phyloP scores from a whole-genome alignment of 2,113 vertebrate species.

The human region GRCh38 chr13:25619501-25620000 shows the following conservation, averaged over 20 bases:
- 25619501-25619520: not conserved
- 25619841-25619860: not conserved
- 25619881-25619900: not conserved
- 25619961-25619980: not conserved
- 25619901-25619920: not conserved
- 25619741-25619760: not conserved
- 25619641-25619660: not conserved
- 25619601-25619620: not conserved
- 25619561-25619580: not conserved
- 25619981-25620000: not conserved
- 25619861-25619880: not conserved
- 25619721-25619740: not conserved
- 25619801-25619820: not conserved
- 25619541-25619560: not conserved
- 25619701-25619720: not conserved
- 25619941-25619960: not conserved
- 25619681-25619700: not conserved
- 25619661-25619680: not conserved
- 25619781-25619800: not conserved
- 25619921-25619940: not conserved
- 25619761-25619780: not conserved
- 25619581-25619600: not conserved
- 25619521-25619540: not conserved
- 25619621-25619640: not conserved
- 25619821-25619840: not conserved